These are phyloP conservation scores for Hyppa rectilinea DNA, from an alignment of 2,888 invertebrate species.

Conservation along the genomic window DNA sequence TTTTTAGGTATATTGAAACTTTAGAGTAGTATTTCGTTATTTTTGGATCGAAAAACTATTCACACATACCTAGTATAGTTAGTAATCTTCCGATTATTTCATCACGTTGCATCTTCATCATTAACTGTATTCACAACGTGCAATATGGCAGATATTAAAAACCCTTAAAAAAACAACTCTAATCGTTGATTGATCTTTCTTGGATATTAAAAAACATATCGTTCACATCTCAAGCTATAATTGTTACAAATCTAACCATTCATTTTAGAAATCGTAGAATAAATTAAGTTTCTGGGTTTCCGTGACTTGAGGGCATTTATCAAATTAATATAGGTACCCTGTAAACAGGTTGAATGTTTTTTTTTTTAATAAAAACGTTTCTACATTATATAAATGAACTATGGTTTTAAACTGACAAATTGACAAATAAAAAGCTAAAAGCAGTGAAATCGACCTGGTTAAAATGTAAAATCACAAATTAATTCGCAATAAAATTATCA, in stretches of 20 bases:
- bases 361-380: neutral
- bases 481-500: neutral
- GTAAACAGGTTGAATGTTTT: too few species aligned
- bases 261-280: neutral
- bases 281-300: neutral
- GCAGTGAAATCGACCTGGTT: neutral
- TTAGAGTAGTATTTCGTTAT: neutral
- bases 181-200: neutral
- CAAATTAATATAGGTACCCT: neutral
- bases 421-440: slow-evolving; percentile 35
- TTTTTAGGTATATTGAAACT: neutral
- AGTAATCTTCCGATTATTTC: neutral
- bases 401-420: slow-evolving; percentile 11
- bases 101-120: too few species aligned
- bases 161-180: slow-evolving; percentile 6
- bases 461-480: slow-evolving; percentile 35
- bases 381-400: neutral
- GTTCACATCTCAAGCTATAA: neutral
- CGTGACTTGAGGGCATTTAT: neutral
- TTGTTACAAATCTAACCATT: neutral
- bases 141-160: slow-evolving; percentile 10
- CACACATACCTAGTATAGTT: neutral
- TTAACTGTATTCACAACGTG: neutral
- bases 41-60: neutral
- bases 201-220: neutral